These are phyloP conservation scores for Balearica regulorum DNA, from an alignment of 2,797 vertebrate species.

Conservation along the genomic window DNA sequence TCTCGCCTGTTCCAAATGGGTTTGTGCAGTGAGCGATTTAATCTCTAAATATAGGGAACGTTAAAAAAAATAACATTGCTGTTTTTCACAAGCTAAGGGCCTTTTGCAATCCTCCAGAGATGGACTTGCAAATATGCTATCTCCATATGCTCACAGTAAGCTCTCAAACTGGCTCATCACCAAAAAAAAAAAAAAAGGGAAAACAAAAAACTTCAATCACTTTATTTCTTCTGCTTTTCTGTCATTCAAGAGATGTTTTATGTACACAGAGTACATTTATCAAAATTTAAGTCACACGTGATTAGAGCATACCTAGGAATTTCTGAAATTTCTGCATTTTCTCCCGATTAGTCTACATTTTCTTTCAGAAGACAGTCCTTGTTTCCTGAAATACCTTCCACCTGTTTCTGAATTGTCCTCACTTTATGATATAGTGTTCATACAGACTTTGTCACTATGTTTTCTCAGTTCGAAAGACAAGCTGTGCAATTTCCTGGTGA, in stretches of 20 bases:
- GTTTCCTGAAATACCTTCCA: conserved; percentile 6
- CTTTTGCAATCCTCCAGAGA: conserved; percentile 86
- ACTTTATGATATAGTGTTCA: not conserved
- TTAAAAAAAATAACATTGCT: conserved; percentile 93
- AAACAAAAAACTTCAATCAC: conserved; percentile 65
- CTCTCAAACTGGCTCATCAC: conserved; percentile 77
- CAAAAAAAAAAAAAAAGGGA: conserved; percentile 55
- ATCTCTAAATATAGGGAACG: conserved; percentile 99
- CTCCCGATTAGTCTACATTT: not conserved
- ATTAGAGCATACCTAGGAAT: not conserved
- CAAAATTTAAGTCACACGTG: conserved; percentile 37
- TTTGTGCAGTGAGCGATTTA: conserved; percentile 99
- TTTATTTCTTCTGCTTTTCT: conserved; percentile 68
- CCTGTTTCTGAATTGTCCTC: not conserved
- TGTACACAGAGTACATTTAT: conserved; percentile 58
- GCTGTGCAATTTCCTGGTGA: not conserved
- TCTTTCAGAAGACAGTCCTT: not conserved
- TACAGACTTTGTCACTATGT: not conserved
- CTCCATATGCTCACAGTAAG: conserved; percentile 83
- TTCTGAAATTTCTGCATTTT: conserved; percentile 35
- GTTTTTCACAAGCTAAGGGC: conserved; percentile 97
- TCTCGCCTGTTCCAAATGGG: conserved; percentile 98
- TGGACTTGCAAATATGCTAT: conserved; percentile 86
- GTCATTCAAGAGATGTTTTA: conserved; percentile 70
- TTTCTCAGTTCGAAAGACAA: not conserved